These are phyloP conservation scores for Luehdorfia chinensis DNA, from an alignment of 1,140 invertebrate species.

Conservation along the genomic window DNA sequence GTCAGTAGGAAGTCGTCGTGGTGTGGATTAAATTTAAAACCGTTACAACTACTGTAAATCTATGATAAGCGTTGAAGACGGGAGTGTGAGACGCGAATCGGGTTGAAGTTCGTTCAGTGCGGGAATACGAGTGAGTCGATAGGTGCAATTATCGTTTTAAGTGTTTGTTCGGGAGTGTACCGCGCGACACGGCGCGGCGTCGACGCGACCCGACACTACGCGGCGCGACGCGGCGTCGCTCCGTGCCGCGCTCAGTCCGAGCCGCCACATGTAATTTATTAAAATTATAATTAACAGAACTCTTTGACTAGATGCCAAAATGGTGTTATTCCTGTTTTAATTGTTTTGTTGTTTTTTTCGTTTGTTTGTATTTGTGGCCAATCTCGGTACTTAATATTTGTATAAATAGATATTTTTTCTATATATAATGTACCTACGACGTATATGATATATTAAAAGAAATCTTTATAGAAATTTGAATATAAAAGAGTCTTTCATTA, in stretches of 20 bases:
- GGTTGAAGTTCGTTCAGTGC: constrained; percentile 61
- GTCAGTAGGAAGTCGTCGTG: constrained; percentile 53
- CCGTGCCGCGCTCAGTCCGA: constrained; percentile 24
- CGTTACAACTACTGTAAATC: constrained; percentile 72
- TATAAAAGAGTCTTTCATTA: constrained; percentile 60
- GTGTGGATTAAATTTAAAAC: constrained; percentile 69
- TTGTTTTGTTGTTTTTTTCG: constrained; percentile 72
- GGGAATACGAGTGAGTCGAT: constrained; percentile 68
- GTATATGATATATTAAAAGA: constrained; percentile 71
- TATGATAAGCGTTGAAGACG: constrained; percentile 59
- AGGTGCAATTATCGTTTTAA: constrained; percentile 73
- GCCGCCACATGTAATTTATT: constrained; percentile 64
- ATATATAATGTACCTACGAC: constrained; percentile 72
- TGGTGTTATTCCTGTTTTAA: constrained; percentile 75
- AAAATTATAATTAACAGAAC: constrained; percentile 54
- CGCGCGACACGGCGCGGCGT: constrained; percentile 21
- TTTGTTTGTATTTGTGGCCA: constrained; percentile 75
- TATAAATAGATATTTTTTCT: constrained; percentile 74
- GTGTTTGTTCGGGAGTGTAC: constrained; percentile 35
- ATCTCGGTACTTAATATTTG: constrained; percentile 73
- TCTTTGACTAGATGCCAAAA: constrained; percentile 72
- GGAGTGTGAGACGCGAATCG: constrained; percentile 63
- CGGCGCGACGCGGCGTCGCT: constrained; percentile 21
- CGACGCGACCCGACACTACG: constrained; percentile 7
- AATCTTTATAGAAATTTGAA: constrained; percentile 67